Evolutionary conservation across 1,140 invertebrate species (phyloP), one percentile per base, ranked within the genome.

Genomic region (Eueides isabella): DNA sequence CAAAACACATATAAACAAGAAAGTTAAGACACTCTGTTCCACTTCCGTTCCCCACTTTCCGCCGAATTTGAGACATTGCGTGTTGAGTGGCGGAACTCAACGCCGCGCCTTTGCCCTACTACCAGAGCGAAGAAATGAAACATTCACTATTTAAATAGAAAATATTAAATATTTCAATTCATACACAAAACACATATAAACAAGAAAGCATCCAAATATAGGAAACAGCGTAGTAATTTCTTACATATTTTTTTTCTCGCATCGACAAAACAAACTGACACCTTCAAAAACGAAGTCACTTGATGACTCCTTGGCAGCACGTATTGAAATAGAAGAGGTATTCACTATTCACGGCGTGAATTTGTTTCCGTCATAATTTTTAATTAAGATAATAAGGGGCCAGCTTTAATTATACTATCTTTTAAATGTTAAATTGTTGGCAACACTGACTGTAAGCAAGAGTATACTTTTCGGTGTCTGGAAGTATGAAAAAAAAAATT

Each of bases 201-300:
- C 12, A 38, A 38, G 4, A 1, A 14, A 38, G 16, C 16, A 38
- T 38, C 5, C 35, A 38, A 16, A 38, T 38, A 5, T 16, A 38
- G 35, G 16, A 38, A 38, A 5, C 5, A 38, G 12, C 35, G 14
- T 16, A 38, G 16, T 38, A 16, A 38, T 38, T 38, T 38, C 35
- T 38, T 38, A 16, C 4, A 38, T 38, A 38, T 16, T 16, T 33
- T 31, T 38, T 38, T 38, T 16, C n/a, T 48, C 14, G 12, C 28
- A 61, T 61, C 61, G 61, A 61, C 61, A 61, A 61, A 61, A 61
- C 23, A 62, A 62, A 63, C 61, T n/a, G 48, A 23, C 48, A 63
- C 29, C 66, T 41, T 44, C 73, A 62, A 75, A 78, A 86, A 88
- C 85, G 85, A 81, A 78, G 82, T 78, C 82, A 87, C 85, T 88